These are phyloP conservation scores for Oceanites oceanicus DNA, from an alignment of 2,113 vertebrate species.

Conservation along the genomic window DNA sequence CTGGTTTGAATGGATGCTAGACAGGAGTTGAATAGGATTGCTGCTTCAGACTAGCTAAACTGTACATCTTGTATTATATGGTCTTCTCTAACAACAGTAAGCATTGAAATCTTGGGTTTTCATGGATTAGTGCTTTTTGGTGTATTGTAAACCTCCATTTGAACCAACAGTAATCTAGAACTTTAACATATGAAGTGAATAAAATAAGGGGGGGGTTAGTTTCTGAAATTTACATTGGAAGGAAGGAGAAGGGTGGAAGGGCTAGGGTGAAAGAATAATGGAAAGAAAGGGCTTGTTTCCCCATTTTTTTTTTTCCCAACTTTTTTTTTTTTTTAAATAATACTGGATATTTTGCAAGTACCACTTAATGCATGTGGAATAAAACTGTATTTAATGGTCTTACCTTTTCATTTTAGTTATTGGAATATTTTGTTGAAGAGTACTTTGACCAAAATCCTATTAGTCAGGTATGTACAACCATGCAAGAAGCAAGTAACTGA, in stretches of 20 bases:
- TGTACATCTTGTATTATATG: neutral
- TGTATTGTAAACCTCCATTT: neutral
- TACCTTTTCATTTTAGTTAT: slow-evolving; percentile 75
- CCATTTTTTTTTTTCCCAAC: neutral
- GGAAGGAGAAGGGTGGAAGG: neutral
- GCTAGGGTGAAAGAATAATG: neutral
- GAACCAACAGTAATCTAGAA: neutral
- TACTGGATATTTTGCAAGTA: neutral
- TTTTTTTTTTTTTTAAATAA: neutral
- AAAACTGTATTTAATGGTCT: neutral
- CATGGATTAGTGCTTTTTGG: neutral
- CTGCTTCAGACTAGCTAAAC: neutral
- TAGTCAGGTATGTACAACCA: slow-evolving; percentile 86
- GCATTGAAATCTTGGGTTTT: neutral
- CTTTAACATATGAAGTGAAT: neutral
- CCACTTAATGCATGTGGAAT: neutral
- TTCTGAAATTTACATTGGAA: neutral
- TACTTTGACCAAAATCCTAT: slow-evolving; percentile 99
- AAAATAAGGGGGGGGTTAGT: neutral
- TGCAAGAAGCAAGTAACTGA: neutral
- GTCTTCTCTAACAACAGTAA: neutral
- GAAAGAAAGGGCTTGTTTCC: neutral
- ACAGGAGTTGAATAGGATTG: neutral
- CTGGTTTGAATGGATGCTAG: neutral
- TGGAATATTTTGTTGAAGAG: slow-evolving; percentile 93